Evolutionary conservation across 2,888 invertebrate genomes (phyloP), one percentile per base, ranked within the genome.

Genomic region (Eustalomyia histrio): DNA sequence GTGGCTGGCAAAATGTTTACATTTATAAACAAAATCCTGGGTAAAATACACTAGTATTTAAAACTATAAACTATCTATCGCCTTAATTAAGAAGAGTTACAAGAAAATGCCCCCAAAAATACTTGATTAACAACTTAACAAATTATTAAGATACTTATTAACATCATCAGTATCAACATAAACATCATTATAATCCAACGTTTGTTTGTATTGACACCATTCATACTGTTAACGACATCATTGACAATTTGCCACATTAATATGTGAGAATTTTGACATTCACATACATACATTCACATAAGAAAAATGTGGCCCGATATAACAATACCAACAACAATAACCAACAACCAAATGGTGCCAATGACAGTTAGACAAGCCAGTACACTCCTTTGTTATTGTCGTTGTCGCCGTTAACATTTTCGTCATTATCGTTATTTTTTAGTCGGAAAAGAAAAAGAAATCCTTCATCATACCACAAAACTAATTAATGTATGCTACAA

Each of bases 141-240:
- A 80, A 79, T 43, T 76, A 76, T 81, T 81, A 82, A 83, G 79
- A 83, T 84, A 83, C 82, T 74, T 84, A 63, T 53, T 52, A 64
- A 33, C 53, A 60, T 57, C n/a, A 64, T 65, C 68, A 79, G 29
- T 50, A 78, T 72, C 65, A 65, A 50, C 58, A 58, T 55, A 16
- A 39, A 24, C 53, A 75, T 29, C 18, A 29, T n/a, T n/a, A 61
- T 29, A 43, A 47, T 14, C 29, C 21, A 35, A 61, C 55, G 35
- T 29, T 60, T 60, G 50, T 53, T 43, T 35, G 39, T 17, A 60
- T 43, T 29, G 33, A 5, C 72, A 55, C 21, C 60, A 72, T 60
- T 24, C 76, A 76, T 64, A 69, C 64, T 64, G 69, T 58, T 68
- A 61, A 57, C 63, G 69, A 63, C 63, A 69, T 68, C 65, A 57